phyloP scores from a whole-genome alignment of 2,797 vertebrate genomes.

The Cynodonichthys magdalenae region DNA sequence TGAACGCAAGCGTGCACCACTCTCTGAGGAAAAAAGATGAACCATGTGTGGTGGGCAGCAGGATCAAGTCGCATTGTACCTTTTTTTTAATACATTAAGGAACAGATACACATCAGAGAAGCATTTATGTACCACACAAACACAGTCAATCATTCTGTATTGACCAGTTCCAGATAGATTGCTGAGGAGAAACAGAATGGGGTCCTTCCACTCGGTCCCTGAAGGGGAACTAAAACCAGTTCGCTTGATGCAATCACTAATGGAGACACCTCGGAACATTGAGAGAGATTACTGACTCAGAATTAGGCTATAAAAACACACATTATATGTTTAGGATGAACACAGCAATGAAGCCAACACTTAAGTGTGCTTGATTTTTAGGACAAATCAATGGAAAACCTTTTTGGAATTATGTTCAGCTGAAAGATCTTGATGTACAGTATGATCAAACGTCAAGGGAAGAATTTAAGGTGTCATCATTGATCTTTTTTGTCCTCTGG shows the following conservation, averaged over 20 bases:
- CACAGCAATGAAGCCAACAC: constrained; percentile 30
- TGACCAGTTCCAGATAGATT: constrained; percentile 71
- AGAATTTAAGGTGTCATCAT: constrained; percentile 43
- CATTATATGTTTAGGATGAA: constrained; percentile 68
- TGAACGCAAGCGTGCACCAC: constrained; percentile 28
- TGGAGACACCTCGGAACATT: constrained; percentile 72
- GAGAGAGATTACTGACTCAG: constrained; percentile 62
- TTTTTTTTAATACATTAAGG: constrained; percentile 17
- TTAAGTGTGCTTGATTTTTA: constrained; percentile 40
- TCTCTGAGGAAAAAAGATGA: constrained; percentile 37
- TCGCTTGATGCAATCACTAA: constrained; percentile 67
- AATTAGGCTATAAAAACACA: constrained; percentile 76
- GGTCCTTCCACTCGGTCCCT: constrained; percentile 63
- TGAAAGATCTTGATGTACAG: constrained; percentile 55
- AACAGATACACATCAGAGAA: constrained; percentile 24
- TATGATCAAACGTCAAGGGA: constrained; percentile 51
- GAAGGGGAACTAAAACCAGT: constrained; percentile 69
- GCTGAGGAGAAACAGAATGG: constrained; percentile 58
- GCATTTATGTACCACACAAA: constrained; percentile 24
- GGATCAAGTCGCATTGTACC: constrained; percentile 17
- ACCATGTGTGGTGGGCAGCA: constrained; percentile 1
- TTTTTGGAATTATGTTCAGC: constrained; percentile 57
- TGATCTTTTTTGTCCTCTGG: constrained; percentile 32
- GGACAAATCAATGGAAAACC: constrained; percentile 77
- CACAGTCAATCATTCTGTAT: constrained; percentile 63